phyloP scores from a whole-genome alignment of 2,888 invertebrate species.

The Chrysotoxum bicinctum region DNA sequence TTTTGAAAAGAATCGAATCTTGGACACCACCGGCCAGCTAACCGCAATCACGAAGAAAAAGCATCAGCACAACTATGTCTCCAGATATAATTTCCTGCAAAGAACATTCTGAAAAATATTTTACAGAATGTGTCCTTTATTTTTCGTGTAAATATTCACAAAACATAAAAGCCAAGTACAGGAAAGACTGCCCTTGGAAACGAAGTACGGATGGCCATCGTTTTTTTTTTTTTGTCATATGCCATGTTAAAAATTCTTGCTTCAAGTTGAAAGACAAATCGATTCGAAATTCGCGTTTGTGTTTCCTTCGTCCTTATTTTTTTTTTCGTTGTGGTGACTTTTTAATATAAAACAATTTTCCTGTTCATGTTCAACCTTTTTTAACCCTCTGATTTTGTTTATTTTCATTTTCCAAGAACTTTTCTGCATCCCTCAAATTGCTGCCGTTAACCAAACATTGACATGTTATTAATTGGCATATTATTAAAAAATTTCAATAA shows the following conservation, averaged over 20 bases:
- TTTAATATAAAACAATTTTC: not conserved
- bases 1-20: no score
- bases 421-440: not conserved
- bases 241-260: not conserved
- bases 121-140: not conserved
- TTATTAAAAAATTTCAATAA: conserved; percentile 2
- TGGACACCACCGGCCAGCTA: no score
- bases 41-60: no score
- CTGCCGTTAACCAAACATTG: conserved; percentile 9
- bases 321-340: not conserved
- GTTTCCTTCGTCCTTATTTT: not conserved
- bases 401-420: not conserved
- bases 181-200: not conserved
- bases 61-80: not conserved
- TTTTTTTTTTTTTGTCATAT: not conserved
- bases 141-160: not conserved
- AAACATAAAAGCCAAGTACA: not conserved
- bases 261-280: conserved; percentile 4
- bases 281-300: not conserved
- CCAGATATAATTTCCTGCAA: not conserved
- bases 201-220: not conserved
- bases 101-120: not conserved
- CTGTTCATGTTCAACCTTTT: not conserved
- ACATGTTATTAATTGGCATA: conserved; percentile 20
- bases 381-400: not conserved